Percentiles rank a stretch among this genome's conserved stretches.
Evolutionary conservation across 30 jellyfish, hydroid and myxozoan genomes (phyloP).

Genomic region (Aurelia coerulea): DNA sequence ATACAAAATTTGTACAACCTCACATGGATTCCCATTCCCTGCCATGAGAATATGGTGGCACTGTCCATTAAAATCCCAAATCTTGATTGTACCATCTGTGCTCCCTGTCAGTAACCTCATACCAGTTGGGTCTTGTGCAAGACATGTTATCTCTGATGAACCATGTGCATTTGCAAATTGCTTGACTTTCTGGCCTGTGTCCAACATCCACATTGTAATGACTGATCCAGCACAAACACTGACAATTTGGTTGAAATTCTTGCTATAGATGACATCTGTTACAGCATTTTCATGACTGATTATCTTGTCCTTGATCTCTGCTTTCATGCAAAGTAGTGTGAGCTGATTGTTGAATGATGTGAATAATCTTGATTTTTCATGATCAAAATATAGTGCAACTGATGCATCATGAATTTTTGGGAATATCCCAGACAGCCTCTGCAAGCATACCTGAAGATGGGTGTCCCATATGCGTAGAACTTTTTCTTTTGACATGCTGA

Average conservation of each 20-base stretch:
- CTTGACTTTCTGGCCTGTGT: slow-evolving; percentile 96
- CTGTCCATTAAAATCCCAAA: slow-evolving; percentile 96
- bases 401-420: slow-evolving; percentile 81
- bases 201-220: slow-evolving; percentile 90
- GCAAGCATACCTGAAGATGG: slow-evolving; percentile 94
- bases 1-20: slow-evolving; percentile 68
- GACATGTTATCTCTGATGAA: slow-evolving; percentile 87
- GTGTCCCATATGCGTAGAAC: slow-evolving; percentile 95
- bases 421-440: slow-evolving; percentile 84
- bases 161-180: slow-evolving; percentile 96
- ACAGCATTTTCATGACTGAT: slow-evolving; percentile 87
- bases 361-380: slow-evolving; percentile 63
- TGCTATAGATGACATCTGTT: slow-evolving; percentile 74
- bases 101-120: slow-evolving; percentile 87
- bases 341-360: slow-evolving; percentile 79
- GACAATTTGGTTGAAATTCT: slow-evolving; percentile 74
- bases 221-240: slow-evolving; percentile 92
- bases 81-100: slow-evolving; percentile 90
- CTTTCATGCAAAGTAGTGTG: slow-evolving; percentile 71
- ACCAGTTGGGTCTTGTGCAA: slow-evolving; percentile 75
- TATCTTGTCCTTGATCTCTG: slow-evolving; percentile 70
- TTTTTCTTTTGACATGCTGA: slow-evolving; percentile 93
- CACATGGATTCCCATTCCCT: slow-evolving; percentile 91
- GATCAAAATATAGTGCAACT: slow-evolving; percentile 80
- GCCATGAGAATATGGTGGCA: slow-evolving; percentile 84